These are phyloP conservation scores for Anser cygnoides DNA, from an alignment of 2,113 vertebrate genomes.

Conservation along the genomic window DNA sequence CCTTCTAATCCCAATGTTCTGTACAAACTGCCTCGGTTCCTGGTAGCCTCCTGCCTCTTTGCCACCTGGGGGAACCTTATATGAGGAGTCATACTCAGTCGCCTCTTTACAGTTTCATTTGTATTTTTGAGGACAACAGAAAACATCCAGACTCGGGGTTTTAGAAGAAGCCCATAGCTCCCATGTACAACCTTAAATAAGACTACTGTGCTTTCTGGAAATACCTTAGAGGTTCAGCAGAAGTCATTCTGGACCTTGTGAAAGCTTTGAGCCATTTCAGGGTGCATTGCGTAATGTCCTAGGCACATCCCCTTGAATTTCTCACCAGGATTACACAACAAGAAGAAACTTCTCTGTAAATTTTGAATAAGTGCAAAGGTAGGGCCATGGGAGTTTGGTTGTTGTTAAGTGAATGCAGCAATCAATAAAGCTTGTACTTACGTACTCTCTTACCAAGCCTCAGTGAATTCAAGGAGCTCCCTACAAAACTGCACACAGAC, in stretches of 20 bases:
- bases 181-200: background rate
- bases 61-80: background rate
- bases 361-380: background rate
- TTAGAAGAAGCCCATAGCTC: background rate
- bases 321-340: background rate
- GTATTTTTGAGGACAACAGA: background rate
- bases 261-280: background rate
- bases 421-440: conserved; percentile 14
- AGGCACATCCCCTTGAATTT: background rate
- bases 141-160: background rate
- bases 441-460: background rate
- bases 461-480: background rate
- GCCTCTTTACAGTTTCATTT: background rate
- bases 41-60: background rate
- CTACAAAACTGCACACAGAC: background rate
- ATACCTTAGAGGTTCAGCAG: background rate
- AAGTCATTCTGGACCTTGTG: background rate
- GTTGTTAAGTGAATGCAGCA: background rate
- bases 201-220: background rate
- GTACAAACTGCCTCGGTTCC: background rate
- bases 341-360: background rate
- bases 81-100: background rate
- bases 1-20: background rate
- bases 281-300: background rate
- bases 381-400: background rate